Conservation (phyloP, 2,797 vertebrate species). For the Eutrigla gurnardus region DNA sequence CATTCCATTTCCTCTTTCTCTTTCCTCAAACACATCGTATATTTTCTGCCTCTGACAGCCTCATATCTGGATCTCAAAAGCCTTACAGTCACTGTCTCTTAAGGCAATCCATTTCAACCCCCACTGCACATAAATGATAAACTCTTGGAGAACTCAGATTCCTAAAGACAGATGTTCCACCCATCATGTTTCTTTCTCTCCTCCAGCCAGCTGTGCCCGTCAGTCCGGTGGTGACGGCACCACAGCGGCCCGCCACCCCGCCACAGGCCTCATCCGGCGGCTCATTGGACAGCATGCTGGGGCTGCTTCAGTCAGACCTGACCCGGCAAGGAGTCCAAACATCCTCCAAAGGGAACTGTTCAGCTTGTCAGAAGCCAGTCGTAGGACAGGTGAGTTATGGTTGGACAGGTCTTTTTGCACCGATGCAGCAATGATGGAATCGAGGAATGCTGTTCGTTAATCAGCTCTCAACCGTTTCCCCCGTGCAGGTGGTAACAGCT, state of each 20-base stretch:
- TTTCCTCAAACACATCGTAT: background rate
- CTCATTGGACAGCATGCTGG: slow-evolving; percentile 94
- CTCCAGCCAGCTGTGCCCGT: slow-evolving; percentile 76
- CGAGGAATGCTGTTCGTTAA: background rate
- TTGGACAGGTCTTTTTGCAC: background rate
- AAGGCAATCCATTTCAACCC: background rate
- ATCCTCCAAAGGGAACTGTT: slow-evolving; percentile 91
- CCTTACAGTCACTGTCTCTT: background rate
- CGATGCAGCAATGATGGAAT: background rate
- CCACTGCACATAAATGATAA: background rate
- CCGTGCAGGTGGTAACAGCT: slow-evolving; percentile 89
- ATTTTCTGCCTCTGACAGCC: background rate
- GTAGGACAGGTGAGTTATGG: slow-evolving; percentile 89
- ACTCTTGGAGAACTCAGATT: slow-evolving; percentile 9
- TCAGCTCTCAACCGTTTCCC: background rate
- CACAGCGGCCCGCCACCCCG: slow-evolving; percentile 68
- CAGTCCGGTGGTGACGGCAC: slow-evolving; percentile 67
- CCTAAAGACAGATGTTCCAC: slow-evolving; percentile 17
- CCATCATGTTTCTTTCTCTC: slow-evolving; percentile 20
- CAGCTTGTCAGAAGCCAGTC: slow-evolving; percentile 92
- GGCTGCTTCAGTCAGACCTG: slow-evolving; percentile 92
- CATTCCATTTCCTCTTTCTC: background rate
- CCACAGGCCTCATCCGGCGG: slow-evolving; percentile 78
- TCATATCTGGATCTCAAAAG: background rate
- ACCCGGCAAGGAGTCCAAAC: slow-evolving; percentile 92